Evolutionary conservation across 2,888 invertebrate species (phyloP), one percentile per base, ranked within the genome.

Genomic region (Drosophila basisetae): DNA sequence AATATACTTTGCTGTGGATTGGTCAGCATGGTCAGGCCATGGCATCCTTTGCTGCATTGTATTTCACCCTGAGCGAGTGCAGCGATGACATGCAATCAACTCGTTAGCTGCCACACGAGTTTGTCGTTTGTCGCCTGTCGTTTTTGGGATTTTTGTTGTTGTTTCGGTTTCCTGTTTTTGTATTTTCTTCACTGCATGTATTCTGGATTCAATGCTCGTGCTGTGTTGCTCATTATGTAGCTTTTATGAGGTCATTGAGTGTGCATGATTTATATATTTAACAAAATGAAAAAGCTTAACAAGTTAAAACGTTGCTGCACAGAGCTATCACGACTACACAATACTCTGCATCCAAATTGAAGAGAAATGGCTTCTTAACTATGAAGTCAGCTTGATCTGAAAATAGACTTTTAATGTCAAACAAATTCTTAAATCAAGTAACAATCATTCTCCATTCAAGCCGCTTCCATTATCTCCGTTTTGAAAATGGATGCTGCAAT

Each of bases 171-270:
- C 16, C 47, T 16, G 22, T 22, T 47, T 22, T 63, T 52, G 59
- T 66, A 33, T 37, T 2, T 56, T 37, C 28, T 10, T 52, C 62
- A 22, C 30, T 63, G 70, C 58, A 49, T 59, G 49, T 35, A n/a
- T 25, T 37, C 47, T 56, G 41, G 49, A 37, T 37, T 41, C 53
- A 61, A 43, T 68, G 62, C 43, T 67, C 58, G 25, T 74, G 59
- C 50, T 53, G 65, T 43, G 13, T 18, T 63, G 64, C 63, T 65
- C 82, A 85, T 85, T 85, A 85, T 82, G 78, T 77, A 77, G 78
- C 78, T 85, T 83, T 82, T 73, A 80, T 85, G 78, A 61, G 82
- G 80, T 82, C 82, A 80, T 82, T 80, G 73, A 68, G 78, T 69
- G 63, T 62, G 73, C 55, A 71, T 73, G 63, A 85, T 82, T 78